These are phyloP conservation scores for Heterohyrax brucei DNA, from an alignment of 2,797 vertebrate genomes.

Conservation along the genomic window DNA sequence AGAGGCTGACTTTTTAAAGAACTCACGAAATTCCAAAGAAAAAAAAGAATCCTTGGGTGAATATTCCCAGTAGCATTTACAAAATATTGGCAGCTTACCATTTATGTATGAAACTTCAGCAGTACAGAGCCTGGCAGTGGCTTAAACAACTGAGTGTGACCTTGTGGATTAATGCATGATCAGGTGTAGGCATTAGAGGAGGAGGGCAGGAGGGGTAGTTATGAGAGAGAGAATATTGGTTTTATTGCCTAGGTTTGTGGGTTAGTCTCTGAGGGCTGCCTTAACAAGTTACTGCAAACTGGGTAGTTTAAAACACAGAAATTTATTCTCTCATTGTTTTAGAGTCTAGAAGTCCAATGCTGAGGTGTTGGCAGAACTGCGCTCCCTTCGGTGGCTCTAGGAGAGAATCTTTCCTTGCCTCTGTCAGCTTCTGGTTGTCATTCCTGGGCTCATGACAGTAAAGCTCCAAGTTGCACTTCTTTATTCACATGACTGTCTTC, in stretches of 20 bases:
- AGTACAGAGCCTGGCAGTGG: not conserved
- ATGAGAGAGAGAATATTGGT: not conserved
- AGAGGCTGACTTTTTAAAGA: slow-evolving; percentile 52
- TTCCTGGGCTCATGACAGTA: too few relatives aligned
- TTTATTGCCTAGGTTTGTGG: not conserved
- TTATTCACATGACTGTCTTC: too few relatives aligned
- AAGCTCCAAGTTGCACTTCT: too few relatives aligned
- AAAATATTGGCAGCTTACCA: not conserved
- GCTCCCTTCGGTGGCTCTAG: too few relatives aligned
- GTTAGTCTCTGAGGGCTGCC: too few relatives aligned
- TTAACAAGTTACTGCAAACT: too few relatives aligned
- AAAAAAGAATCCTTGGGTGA: slow-evolving; percentile 26
- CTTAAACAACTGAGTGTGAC: not conserved
- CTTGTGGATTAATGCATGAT: not conserved
- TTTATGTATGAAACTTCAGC: not conserved
- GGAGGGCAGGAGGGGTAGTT: not conserved
- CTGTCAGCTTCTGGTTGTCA: too few relatives aligned
- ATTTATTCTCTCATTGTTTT: too few relatives aligned
- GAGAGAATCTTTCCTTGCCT: too few relatives aligned
- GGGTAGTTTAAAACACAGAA: too few relatives aligned
- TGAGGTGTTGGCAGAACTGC: too few relatives aligned
- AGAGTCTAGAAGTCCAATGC: too few relatives aligned
- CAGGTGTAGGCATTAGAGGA: not conserved
- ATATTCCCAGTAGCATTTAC: not conserved
- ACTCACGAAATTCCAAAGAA: slow-evolving; percentile 8